These are phyloP conservation scores for Tichodroma muraria DNA, from an alignment of 2,113 vertebrate species.

Conservation along the genomic window DNA sequence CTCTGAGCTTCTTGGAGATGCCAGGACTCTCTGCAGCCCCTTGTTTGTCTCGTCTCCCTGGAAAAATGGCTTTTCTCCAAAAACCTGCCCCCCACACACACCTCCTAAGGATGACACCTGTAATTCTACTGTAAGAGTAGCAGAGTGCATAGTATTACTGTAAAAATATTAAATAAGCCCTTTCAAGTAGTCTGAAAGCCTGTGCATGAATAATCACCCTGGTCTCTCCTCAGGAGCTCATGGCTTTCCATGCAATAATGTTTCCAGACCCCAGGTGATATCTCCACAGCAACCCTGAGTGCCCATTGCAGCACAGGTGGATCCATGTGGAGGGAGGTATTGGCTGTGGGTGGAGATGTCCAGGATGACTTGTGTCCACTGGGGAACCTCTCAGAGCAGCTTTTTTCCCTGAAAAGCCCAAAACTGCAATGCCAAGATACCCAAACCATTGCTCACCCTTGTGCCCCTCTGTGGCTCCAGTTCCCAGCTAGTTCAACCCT, in stretches of 20 bases:
- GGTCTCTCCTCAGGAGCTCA: background rate
- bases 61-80: background rate
- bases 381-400: background rate
- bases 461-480: accelerated
- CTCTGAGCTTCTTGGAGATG: background rate
- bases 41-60: background rate
- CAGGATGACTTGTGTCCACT: background rate
- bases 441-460: background rate
- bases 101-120: slow-evolving; percentile 8
- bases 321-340: background rate
- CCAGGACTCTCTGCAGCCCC: background rate
- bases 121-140: slow-evolving; percentile 42
- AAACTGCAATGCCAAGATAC: accelerated
- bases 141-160: slow-evolving; percentile 49
- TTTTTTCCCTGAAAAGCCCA: background rate
- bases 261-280: background rate
- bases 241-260: background rate
- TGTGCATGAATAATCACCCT: background rate
- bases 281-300: background rate
- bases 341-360: background rate
- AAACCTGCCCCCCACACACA: background rate
- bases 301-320: background rate
- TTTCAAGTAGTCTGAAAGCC: background rate
- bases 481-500: background rate
- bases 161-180: slow-evolving; percentile 20